phyloP scores from a whole-genome alignment of 2,797 vertebrate species.

The Sebastes matsubarae region DNA sequence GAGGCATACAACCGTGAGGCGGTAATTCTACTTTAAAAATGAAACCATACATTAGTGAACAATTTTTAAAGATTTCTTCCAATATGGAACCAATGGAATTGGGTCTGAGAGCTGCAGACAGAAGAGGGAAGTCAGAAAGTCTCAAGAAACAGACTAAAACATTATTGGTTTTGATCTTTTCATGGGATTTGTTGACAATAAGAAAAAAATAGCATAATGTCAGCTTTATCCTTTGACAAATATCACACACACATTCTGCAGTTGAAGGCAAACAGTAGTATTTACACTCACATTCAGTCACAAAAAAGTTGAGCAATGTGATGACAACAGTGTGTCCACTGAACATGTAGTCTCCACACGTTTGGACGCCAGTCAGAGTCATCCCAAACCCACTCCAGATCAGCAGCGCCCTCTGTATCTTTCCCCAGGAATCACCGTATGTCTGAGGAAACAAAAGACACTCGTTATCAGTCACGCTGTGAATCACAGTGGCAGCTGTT shows the following conservation, averaged over 20 bases:
- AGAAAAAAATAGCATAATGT: neutral
- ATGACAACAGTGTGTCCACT: slow-evolving; percentile 96
- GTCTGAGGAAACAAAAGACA: slow-evolving; percentile 76
- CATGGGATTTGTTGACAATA: neutral
- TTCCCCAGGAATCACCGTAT: slow-evolving; percentile 89
- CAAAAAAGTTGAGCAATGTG: slow-evolving; percentile 98
- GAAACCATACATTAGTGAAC: neutral
- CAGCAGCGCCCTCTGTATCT: slow-evolving; percentile 89
- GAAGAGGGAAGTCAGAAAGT: neutral
- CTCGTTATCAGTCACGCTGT: neutral
- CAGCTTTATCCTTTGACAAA: neutral
- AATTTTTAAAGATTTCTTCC: neutral
- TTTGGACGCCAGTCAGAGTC: slow-evolving; percentile 95
- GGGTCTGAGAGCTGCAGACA: neutral
- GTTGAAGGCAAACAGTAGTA: neutral
- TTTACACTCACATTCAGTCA: slow-evolving; percentile 92
- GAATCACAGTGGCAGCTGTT: neutral
- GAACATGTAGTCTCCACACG: slow-evolving; percentile 98
- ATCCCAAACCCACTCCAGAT: slow-evolving; percentile 98
- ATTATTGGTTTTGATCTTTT: neutral
- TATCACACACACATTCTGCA: neutral
- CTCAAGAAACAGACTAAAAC: neutral
- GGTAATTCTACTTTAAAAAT: neutral
- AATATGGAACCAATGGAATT: neutral
- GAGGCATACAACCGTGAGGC: too few species aligned